Base-by-base conservation (phyloP, 2,113 vertebrate genomes). In the Ammodytes marinus region DNA sequence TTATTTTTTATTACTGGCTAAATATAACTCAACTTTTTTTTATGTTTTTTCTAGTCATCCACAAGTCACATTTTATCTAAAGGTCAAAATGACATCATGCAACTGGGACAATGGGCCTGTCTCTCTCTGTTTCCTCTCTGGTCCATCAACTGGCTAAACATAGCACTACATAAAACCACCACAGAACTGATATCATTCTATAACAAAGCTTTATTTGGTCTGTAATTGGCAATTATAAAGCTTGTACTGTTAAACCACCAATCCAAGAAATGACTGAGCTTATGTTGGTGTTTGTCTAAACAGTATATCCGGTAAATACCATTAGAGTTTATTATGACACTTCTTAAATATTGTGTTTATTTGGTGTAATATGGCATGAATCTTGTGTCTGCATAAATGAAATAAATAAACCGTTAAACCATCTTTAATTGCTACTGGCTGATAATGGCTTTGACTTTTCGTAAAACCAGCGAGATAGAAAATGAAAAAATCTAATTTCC, bases 51-150 rank as follows among this genome's bases (percentile, higher is more conserved):
- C 47, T 39, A 5, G 39, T 76, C 67, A 64, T 40, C 53, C 4
- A 49, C 14, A 42, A 2, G n/a, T 80, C 39, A 64, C 11, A 37
- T 10, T 53, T 75, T 47, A 42, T 67, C 17, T 71, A 19, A 69
- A 77, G 76, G 77, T 82, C 50, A 79, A 1, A 9, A 40, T 71
- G 5, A 49, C 61, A 11, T 78, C 79, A 82, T 52, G 40, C 19
- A 10, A 46, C 49, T 10, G 70, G 77, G 35, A 42, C 19, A 0
- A 0, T 57, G 37, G 54, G 53, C 37, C 3, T 43, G 45, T 13
- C 35, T 14, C 4, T 35, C 4, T 60, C 1, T 74, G 52, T 69
- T 87, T 87, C 80, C 75, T 80, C 75, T 71, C 70, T 45, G 8
- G 67, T 54, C 8, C 77, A 35, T 49, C 5, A 1, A 0, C 49